Conservation (phyloP, 2,797 vertebrate species). For the Peromyscus eremicus region DNA sequence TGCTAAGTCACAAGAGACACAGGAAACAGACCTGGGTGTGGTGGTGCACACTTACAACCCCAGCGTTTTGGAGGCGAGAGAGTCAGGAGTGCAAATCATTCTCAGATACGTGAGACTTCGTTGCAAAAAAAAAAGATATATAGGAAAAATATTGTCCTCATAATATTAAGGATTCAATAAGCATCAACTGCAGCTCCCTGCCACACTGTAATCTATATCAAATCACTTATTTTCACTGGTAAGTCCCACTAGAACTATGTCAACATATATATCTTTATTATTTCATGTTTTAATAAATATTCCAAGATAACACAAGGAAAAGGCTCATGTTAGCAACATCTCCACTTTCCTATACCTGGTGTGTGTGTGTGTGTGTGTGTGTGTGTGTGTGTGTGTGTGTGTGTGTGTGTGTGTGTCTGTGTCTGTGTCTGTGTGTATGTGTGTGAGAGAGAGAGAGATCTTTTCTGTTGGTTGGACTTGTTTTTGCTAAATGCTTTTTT, state of each 20-base stretch:
- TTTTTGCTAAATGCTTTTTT: not conserved
- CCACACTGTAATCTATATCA: constrained; percentile 72
- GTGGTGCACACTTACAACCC: too few species aligned
- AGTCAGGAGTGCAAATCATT: not conserved
- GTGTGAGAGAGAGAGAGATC: not conserved
- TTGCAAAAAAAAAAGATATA: not conserved
- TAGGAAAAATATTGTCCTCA: constrained; percentile 86
- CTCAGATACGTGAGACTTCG: not conserved
- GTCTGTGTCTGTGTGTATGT: not conserved
- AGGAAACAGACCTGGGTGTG: not conserved
- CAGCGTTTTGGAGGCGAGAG: not conserved
- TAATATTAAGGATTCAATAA: constrained; percentile 77
- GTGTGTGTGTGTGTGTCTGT: not conserved
- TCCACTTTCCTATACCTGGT: not conserved
- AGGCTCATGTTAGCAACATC: not conserved
- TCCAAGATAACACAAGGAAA: not conserved
- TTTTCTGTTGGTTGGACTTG: not conserved
- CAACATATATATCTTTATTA: not conserved
- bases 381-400: not conserved
- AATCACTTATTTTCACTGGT: constrained; percentile 79
- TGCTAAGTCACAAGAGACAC: constrained; percentile 85
- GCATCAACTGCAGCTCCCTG: not conserved
- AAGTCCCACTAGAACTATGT: constrained; percentile 29
- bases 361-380: not conserved
- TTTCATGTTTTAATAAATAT: not conserved